Evolutionary conservation across 2,888 invertebrate species (phyloP), one percentile per base, ranked within the genome.

Genomic region (Panzeria rudis): DNA sequence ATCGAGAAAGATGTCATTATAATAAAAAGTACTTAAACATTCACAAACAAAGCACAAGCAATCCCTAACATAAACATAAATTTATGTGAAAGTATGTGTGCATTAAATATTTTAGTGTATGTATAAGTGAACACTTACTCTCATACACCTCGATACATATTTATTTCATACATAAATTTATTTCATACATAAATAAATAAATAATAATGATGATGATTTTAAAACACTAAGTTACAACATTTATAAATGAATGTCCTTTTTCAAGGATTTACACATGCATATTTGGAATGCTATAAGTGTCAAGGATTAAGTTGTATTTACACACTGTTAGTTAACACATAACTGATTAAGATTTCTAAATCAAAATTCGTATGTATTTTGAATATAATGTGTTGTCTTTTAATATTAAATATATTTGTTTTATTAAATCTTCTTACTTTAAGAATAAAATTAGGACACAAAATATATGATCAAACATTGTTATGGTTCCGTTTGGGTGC

Each of bases 291-390:
- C 15, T 64, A 59, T 52, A 88, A 89, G 89, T 89, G 90, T 89
- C 88, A 86, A 71, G 89, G 90, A 90, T 90, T 90, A 89, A 87
- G 86, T 84, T 88, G 88, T 87, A 90, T 89, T 89, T 89, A 86
- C 84, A 88, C 87, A 87, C 86, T 81, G 80, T 87, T 79, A 85
- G 76, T 83, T 82, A 85, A 86, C 84, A 86, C 72, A 82, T 80
- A 66, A 83, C 56, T 62, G 75, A 82, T 85, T 82, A 69, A 50
- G 59, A 75, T 85, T 72, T 78, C 64, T 59, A 73, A 56, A 76
- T 80, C 72, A 86, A 71, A 78, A 73, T 17, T 69, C 20, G 25
- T 35, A 50, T 20, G 25, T 35, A 50, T 17, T 52, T 54, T 23
- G 9, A 62, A 20, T 38, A 44, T 73, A 32, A 15, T 32, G 7